phyloP scores from a whole-genome alignment of 2,113 vertebrate species.

The Bagarius yarrelli region DNA sequence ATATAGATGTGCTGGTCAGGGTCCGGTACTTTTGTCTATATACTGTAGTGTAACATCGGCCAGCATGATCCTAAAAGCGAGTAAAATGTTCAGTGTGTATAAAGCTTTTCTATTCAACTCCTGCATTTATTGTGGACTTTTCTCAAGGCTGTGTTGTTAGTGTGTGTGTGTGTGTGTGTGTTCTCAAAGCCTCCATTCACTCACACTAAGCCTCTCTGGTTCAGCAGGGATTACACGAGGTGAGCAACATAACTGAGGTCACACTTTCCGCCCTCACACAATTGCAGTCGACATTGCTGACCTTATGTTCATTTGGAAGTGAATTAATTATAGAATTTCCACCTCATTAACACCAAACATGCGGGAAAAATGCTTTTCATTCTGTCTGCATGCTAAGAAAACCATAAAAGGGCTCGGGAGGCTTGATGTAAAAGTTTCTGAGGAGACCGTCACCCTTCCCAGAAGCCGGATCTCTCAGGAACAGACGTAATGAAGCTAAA shows the following conservation, averaged over 20 bases:
- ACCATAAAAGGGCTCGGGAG: not conserved
- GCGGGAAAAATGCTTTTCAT: not conserved
- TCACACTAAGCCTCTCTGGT: not conserved
- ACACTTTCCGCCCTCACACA: not conserved
- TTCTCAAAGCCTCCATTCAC: not conserved
- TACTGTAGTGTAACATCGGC: not conserved
- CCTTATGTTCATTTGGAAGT: slow-evolving; percentile 21
- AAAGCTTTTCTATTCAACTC: not conserved
- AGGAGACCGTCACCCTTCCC: not conserved
- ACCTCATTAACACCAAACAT: slow-evolving; percentile 5
- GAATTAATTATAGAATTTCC: slow-evolving; percentile 33
- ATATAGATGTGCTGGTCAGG: no score
- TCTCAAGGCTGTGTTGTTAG: not conserved
- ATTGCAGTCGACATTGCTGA: slow-evolving; percentile 21
- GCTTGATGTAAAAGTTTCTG: not conserved
- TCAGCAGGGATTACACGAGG: slow-evolving; percentile 13
- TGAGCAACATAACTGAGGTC: slow-evolving; percentile 16
- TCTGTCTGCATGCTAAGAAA: not conserved
- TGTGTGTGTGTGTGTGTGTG: slow-evolving; percentile 15
- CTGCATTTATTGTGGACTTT: not conserved
- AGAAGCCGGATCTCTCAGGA: slow-evolving; percentile 3
- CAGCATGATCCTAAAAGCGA: not conserved
- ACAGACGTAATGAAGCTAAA: slow-evolving; percentile 4
- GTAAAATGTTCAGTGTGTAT: not conserved
- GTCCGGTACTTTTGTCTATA: no score